Evolutionary conservation across 2,888 invertebrate species (phyloP), one percentile per base, ranked within the genome.

Genomic region (Erebia aethiops): DNA sequence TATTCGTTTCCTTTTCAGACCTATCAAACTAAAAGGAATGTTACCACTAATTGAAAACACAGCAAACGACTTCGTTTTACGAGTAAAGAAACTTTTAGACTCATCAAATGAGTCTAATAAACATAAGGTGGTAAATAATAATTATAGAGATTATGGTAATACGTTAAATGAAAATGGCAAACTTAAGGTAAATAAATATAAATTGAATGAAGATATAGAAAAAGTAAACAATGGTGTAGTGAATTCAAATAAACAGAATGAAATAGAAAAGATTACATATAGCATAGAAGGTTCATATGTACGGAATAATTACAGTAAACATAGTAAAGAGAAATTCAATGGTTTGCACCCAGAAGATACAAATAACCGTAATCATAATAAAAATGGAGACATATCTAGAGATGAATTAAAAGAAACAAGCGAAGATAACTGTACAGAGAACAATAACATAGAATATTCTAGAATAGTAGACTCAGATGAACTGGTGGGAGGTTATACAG

Each of bases 1-100:
- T 56, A 41, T 60, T 60, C 5, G 11, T 57, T 67, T 57, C 69
- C 5, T 16, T 80, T 80, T 16, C 90, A 93, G 93, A 54, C 93
- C 93, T 49, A 92, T 90, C 75, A 93, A 93, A 79, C 78, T 93
- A 0, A 82, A 90, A 70, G 91, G 91, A 41, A 93, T 93, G 93
- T 86, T 92, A 52, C 92, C 91, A 0, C 77, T 93, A 2, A 90
- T 93, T 73, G 90, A 89, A 74, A 86, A 86, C 52, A 91, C 91
- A 18, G 90, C 93, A 0, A 82, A 82, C 13, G 91, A 91, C 71
- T 92, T 93, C 69, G 81, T 88, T 0, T 73, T 81, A 0, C 78
- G 87, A 67, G 76, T 92, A 0, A 81, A 80, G 75, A 81, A 80
- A 0, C 76, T 87, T 14, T 75, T 87, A 51, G 76, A 63, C 57